Evolutionary conservation across 2,888 invertebrate genomes (phyloP).

Genomic region (Erebia ligea): DNA sequence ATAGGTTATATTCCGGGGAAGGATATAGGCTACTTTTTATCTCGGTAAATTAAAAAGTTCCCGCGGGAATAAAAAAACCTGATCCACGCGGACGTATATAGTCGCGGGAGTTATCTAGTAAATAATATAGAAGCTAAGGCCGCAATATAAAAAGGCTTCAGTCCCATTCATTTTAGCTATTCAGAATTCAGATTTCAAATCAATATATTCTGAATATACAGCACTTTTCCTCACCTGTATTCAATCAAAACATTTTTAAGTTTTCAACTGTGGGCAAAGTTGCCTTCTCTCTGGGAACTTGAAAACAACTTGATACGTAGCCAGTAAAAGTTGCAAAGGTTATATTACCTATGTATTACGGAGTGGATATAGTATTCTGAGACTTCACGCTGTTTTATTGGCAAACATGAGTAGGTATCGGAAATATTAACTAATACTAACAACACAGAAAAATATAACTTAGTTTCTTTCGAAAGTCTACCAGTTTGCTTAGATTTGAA

Average conservation of each 20-base stretch:
- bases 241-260: conserved; percentile 23
- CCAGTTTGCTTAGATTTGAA: background rate
- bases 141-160: background rate
- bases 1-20: no score
- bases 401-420: background rate
- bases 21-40: no score
- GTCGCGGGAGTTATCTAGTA: no score
- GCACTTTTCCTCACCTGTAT: background rate
- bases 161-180: background rate
- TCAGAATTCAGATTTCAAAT: background rate
- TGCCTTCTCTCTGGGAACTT: conserved; percentile 25
- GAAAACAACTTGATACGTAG: conserved; percentile 21
- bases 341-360: background rate
- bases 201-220: background rate
- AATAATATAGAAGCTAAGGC: background rate
- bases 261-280: conserved; percentile 22
- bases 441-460: background rate
- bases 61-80: no score
- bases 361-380: background rate
- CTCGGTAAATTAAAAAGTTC: no score
- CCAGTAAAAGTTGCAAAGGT: conserved; percentile 17
- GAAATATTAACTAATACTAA: background rate
- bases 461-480: background rate
- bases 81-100: no score
- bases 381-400: background rate